Conservation (phyloP, 2,797 vertebrate genomes). For the Falco peregrinus region DNA sequence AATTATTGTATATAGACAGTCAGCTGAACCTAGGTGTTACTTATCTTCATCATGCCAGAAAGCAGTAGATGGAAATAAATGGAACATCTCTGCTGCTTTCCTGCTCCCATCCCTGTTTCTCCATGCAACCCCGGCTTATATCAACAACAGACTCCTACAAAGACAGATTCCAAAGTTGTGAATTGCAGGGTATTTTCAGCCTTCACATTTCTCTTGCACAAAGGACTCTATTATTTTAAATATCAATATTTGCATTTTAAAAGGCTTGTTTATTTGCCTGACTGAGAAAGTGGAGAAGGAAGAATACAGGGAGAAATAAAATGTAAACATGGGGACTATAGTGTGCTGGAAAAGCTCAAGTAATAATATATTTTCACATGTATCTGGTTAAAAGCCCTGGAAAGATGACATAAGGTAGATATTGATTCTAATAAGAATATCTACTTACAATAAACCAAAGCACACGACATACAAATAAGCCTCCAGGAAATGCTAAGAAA, state of each 20-base stretch:
- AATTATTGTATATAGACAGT: neutral
- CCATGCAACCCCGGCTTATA: neutral
- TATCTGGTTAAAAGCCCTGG: neutral
- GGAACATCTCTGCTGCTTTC: neutral
- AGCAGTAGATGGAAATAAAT: neutral
- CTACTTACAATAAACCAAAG: neutral
- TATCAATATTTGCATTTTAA: conserved; percentile 69
- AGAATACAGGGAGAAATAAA: neutral
- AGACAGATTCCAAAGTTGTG: conserved; percentile 11
- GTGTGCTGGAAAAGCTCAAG: neutral
- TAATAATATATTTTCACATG: neutral
- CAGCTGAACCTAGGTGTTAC: neutral
- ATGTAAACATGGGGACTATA: neutral
- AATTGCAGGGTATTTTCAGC: conserved; percentile 24
- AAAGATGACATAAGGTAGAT: neutral
- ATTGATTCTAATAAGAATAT: neutral
- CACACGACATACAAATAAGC: neutral
- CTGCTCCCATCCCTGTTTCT: neutral
- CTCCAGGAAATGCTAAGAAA: neutral
- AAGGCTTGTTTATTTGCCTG: conserved; percentile 23
- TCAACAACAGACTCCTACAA: neutral
- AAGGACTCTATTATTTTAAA: conserved; percentile 57
- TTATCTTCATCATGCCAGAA: neutral
- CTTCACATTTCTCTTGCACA: conserved; percentile 12
- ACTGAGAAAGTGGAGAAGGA: neutral